A percentile compares a stretch with the other conserved stretches of the same genome.
phyloP scores from a whole-genome alignment of 1,140 invertebrate species.

The Argopecten irradians region DNA sequence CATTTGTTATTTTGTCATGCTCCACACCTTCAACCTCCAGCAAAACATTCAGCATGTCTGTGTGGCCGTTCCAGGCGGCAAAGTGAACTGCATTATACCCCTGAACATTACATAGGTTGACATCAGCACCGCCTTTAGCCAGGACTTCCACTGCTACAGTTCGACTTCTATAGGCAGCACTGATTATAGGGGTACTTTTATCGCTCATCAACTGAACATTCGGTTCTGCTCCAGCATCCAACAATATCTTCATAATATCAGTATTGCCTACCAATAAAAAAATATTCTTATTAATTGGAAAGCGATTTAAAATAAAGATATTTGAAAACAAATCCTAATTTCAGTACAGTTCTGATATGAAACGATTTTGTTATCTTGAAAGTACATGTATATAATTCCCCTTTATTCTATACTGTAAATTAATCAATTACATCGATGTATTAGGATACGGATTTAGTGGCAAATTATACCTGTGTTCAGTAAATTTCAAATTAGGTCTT shows the following conservation, averaged over 20 bases:
- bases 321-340: too few relatives aligned
- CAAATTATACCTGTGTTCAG: too few relatives aligned
- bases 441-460: too few relatives aligned
- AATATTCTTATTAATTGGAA: too few relatives aligned
- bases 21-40: conserved; percentile 52
- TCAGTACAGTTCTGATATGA: too few relatives aligned
- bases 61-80: conserved; percentile 67
- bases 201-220: conserved; percentile 44
- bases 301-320: too few relatives aligned
- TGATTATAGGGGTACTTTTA: conserved; percentile 58
- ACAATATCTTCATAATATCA: conserved; percentile 54
- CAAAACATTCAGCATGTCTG: conserved; percentile 53
- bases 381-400: too few relatives aligned
- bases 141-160: conserved; percentile 53
- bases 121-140: conserved; percentile 54
- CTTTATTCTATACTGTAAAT: too few relatives aligned
- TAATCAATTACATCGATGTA: too few relatives aligned
- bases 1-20: conserved; percentile 59
- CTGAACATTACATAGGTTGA: conserved; percentile 49
- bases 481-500: too few relatives aligned
- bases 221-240: conserved; percentile 65
- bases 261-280: conserved; percentile 53
- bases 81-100: conserved; percentile 65
- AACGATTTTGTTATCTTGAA: too few relatives aligned
- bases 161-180: conserved; percentile 56